Evolutionary conservation across 2,113 vertebrate species (phyloP), one percentile per base, ranked within the genome.

Genomic region (Ginglymostoma cirratum): DNA sequence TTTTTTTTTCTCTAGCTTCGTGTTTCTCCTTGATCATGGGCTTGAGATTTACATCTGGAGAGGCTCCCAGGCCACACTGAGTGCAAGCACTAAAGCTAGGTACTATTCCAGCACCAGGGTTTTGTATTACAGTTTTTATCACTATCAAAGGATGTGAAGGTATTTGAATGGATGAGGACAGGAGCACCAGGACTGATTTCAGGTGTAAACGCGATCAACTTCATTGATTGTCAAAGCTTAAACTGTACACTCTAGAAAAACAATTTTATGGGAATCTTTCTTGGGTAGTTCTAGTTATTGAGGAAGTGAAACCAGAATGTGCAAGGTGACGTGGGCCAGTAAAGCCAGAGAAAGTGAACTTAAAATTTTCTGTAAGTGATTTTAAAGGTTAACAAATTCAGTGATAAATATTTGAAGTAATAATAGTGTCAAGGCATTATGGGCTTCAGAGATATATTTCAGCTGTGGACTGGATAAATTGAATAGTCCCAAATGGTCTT

Each of bases 81-180:
- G 98, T 61, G 96, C 97, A 96, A 99, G 98, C 92, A 99, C 99
- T n/a, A 99, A 99, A 97, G 99, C 99, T 97, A 99, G 99, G 99
- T 99, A 97, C 55, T 78, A 55, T 30, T 69, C 42, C n/a, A 4
- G 21, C 21, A 45, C 14, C 52, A 42, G 67, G 14, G 61, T 67
- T 67, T 21, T 85, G 85, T 3, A 15, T 86, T 86, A 34, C 55
- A 65, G 61, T 61, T 38, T 38, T 92, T 34, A 7, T 52, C 24
- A 52, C 48, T 27, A 30, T n/a, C n/a, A 38, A 93, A 66, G 61
- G 61, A 38, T 7, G 21, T 38, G 5, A n/a, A 90, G 61, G 27
- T 45, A 30, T 21, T 48, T 48, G 45, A 83, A 45, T 15, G 52
- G 52, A 14, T 92, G 21, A 55, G 38, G 55, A 90, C 17, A 61